phyloP scores from a whole-genome alignment of 2,797 vertebrate genomes.

The Thunnus albacares region DNA sequence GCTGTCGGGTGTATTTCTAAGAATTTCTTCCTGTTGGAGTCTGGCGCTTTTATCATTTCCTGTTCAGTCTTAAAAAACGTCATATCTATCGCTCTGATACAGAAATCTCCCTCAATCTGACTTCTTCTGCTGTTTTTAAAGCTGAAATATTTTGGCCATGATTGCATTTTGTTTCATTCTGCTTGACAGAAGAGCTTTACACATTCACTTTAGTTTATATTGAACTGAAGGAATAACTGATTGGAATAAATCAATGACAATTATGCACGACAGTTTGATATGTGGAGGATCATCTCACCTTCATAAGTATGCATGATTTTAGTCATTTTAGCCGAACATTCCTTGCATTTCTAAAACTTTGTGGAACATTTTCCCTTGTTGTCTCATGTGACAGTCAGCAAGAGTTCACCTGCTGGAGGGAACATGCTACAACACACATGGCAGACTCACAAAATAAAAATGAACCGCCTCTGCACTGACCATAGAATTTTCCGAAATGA shows the following conservation, averaged over 20 bases:
- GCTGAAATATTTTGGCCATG: not conserved
- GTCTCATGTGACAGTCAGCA: too few species aligned
- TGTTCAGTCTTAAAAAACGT: constrained; percentile 15
- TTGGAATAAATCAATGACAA: not conserved
- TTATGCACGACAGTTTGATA: not conserved
- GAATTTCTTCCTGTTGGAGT: constrained; percentile 51
- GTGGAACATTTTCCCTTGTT: too few species aligned
- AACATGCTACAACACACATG: too few species aligned
- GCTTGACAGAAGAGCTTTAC: not conserved
- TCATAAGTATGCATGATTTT: not conserved
- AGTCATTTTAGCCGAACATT: not conserved
- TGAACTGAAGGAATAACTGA: not conserved
- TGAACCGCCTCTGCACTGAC: too few species aligned
- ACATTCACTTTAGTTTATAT: not conserved
- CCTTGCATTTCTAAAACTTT: too few species aligned
- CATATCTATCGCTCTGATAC: not conserved
- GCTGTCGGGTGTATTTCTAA: constrained; percentile 40
- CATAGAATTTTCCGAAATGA: too few species aligned
- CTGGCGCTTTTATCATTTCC: constrained; percentile 33
- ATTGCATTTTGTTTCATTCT: not conserved
- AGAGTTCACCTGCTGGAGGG: too few species aligned
- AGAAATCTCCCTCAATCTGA: not conserved
- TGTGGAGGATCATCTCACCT: not conserved
- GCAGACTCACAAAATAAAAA: too few species aligned
- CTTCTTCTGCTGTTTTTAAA: not conserved